Base-by-base conservation (phyloP, 2,888 invertebrate genomes). In the Microchrysa polita region DNA sequence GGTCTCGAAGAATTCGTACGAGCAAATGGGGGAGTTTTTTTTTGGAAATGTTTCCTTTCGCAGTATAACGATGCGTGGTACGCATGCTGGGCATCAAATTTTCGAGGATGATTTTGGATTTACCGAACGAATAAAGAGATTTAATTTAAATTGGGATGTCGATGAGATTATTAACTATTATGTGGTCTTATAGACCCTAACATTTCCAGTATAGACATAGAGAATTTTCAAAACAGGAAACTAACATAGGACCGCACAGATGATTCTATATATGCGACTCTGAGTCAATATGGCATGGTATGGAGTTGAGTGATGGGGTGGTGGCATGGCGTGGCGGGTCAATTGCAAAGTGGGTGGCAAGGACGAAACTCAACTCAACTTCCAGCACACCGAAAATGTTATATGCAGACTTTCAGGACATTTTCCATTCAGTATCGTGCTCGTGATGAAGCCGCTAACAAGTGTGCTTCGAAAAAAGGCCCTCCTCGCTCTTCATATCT, bases 401-500 rank as follows among this genome's bases (percentile, higher is more conserved):
- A 76, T 73, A 76, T 76, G 76, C 74, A 76, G 74, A 74, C 67
- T 57, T 74, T 71, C 60, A 67, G 74, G 74, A 73, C 72, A 59
- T 60, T 67, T 71, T 72, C 69, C 42, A 60, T 74, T 76, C 74
- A 76, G 76, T 76, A 73, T 74, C 76, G 73, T 73, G 73, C 74
- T 73, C 74, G 74, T 73, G 76, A 76, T 77, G 77, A 75, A 76
- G 76, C 77, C 74, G 75, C 76, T 75, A 75, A 77, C 74, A 72
- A 73, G 75, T 74, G 74, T 74, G 75, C 76, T 75, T 74, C 74
- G 52, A 67, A 74, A 65, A 61, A 71, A 67, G 71, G 23, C 63
- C 61, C 72, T 73, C 63, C 72, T 76, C 74, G 74, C 73, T 74
- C 74, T 74, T 76, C 76, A 76, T 76, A 76, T 75, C 67, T 74